Evolutionary conservation across 2,797 vertebrate species (phyloP), one percentile per base, ranked within the genome.

Genomic region (Champsocephalus gunnari): DNA sequence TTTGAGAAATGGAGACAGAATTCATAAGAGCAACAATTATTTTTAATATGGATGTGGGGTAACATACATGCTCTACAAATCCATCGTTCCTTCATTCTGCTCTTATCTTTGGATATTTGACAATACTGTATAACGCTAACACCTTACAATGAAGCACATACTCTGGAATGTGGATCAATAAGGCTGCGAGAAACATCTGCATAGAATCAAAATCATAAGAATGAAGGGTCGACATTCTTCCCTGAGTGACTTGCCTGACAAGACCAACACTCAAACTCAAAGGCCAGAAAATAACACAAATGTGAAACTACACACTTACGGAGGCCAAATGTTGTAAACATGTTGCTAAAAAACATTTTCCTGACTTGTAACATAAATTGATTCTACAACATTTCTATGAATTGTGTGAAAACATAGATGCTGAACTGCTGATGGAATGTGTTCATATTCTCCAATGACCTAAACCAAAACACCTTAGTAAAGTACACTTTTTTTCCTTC

Each of bases 31-130:
- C 12, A 7, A 28, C 28, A 38, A 38, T 9, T 9, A 24, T 41
- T 43, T 70, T 3, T 34, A 38, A 38, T 38, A 38, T 7, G 32
- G 3, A 5, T 9, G 34, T 38, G 24, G 9, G 9, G 8, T 9
- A 12, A 44, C 12, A 8, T 19, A 56, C 49, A 24, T 43, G 55
- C 13, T 41, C 6, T 69, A 19, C 7, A 9, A 41, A 12, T 8
- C 14, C 5, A 41, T 51, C 24, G 10, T 17, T 12, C 3, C 24
- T n/a, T 28, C 9, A 43, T 70, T 51, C 5, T 19, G n/a, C 6
- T 1, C n/a, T 63, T 63, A 48, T 48, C 60, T 56, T 67, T 48
- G 14, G n/a, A 43, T 63, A 57, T 4, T 9, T 21, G 21, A 79
- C 19, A 41, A 10, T 10, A 13, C 16, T 53, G 9, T 11, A 4